Evolutionary conservation across 1,140 invertebrate species (phyloP).

Genomic region (Delia radicum): DNA sequence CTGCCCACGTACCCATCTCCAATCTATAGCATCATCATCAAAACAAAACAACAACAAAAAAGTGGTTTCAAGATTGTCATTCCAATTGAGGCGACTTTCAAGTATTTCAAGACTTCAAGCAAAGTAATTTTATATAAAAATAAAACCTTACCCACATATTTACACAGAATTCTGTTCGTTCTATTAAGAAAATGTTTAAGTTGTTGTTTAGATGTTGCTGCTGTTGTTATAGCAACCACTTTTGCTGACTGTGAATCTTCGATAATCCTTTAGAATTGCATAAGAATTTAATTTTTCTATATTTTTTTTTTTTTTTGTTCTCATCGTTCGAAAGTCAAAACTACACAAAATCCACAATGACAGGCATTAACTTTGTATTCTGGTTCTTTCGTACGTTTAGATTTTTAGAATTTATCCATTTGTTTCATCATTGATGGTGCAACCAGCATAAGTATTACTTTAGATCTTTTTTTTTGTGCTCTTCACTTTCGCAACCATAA

Average conservation of each 20-base stretch:
- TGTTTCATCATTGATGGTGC: constrained; percentile 9
- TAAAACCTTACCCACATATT: neutral
- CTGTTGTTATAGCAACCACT: neutral
- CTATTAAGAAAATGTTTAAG: neutral
- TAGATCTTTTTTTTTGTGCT: neutral
- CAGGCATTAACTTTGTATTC: constrained; percentile 6
- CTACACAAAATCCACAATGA: constrained; percentile 8
- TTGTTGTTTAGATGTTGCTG: neutral
- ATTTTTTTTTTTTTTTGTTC: neutral
- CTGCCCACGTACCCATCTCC: too few species aligned
- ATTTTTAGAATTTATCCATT: neutral
- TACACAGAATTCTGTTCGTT: neutral
- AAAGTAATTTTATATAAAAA: neutral
- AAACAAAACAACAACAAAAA: neutral
- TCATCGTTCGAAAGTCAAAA: neutral
- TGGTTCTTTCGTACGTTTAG: neutral
- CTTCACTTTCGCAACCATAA: neutral
- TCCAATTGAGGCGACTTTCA: constrained; percentile 1
- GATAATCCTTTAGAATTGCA: constrained; percentile 17
- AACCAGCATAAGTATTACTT: neutral
- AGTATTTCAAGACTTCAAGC: neutral
- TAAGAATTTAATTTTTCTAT: neutral
- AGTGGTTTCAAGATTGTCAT: constrained; percentile 16
- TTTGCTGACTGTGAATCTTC: constrained; percentile 17
- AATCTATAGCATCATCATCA: too few species aligned